phyloP scores from a whole-genome alignment of 2,888 invertebrate species.

The Glyphotaelius pellucidus region DNA sequence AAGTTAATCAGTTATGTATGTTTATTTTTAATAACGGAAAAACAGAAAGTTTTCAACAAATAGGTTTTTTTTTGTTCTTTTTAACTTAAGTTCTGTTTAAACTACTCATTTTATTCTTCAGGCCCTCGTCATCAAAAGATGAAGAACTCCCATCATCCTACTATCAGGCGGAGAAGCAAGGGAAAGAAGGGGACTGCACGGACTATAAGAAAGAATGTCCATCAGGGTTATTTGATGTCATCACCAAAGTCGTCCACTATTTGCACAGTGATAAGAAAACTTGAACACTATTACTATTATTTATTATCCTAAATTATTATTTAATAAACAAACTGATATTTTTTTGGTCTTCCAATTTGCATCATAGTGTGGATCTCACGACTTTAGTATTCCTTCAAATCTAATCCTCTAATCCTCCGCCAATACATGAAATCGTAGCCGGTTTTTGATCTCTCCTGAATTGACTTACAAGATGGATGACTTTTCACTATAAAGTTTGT shows the following conservation, averaged over 20 bases:
- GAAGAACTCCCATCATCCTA: constrained; percentile 78
- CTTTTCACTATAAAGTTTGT: not conserved
- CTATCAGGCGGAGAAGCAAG: constrained; percentile 78
- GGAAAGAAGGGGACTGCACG: constrained; percentile 77
- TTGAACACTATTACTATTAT: not conserved
- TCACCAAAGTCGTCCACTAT: constrained; percentile 68
- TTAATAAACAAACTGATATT: not conserved
- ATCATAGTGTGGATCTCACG: not conserved
- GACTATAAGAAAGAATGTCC: constrained; percentile 78
- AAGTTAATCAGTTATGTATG: too few relatives aligned
- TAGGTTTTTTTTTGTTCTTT: too few relatives aligned
- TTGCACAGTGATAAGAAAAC: constrained; percentile 6
- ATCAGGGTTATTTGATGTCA: constrained; percentile 80
- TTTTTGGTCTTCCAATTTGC: not conserved
- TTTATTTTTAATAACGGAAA: too few relatives aligned
- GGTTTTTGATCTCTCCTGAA: not conserved
- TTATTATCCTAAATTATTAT: not conserved
- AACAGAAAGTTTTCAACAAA: too few relatives aligned
- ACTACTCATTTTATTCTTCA: constrained; percentile 69
- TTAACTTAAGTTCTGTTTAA: not conserved
- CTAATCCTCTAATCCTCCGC: too few relatives aligned
- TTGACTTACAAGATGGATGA: not conserved
- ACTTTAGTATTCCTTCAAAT: not conserved
- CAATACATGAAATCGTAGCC: too few relatives aligned
- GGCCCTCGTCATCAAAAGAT: constrained; percentile 79